A percentile compares a stretch with the other conserved stretches of the same genome.
These are phyloP conservation scores for Alectoris magna DNA, from an alignment of 2,797 vertebrate species.

Conservation along the genomic window DNA sequence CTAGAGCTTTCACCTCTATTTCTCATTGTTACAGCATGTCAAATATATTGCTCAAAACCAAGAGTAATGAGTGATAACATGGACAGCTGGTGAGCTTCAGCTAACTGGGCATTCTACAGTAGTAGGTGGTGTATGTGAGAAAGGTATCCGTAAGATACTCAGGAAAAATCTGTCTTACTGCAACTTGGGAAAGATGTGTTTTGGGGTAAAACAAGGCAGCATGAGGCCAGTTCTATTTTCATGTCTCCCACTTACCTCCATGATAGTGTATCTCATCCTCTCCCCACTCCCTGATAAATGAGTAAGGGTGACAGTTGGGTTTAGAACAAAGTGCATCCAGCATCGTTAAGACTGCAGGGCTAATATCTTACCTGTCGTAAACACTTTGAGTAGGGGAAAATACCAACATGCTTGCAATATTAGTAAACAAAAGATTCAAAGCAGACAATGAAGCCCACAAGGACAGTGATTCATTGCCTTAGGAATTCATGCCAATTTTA, in stretches of 20 bases:
- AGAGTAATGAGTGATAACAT: neutral
- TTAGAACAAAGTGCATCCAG: neutral
- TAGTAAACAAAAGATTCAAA: conserved; percentile 62
- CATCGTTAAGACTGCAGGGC: neutral
- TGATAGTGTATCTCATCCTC: neutral
- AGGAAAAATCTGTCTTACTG: neutral
- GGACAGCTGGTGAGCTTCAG: neutral
- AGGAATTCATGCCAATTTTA: conserved; percentile 17
- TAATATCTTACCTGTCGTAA: conserved; percentile 15
- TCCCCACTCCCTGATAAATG: neutral
- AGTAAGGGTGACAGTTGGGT: neutral
- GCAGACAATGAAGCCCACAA: conserved; percentile 42
- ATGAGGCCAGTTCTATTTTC: neutral
- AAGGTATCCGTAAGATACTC: neutral
- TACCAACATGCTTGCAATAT: conserved; percentile 11
- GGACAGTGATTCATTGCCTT: conserved; percentile 33
- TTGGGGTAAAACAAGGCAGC: neutral
- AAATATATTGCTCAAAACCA: neutral
- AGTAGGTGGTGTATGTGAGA: neutral
- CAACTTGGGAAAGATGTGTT: neutral
- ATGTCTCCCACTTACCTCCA: neutral
- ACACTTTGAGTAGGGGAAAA: conserved; percentile 48
- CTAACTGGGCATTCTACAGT: neutral
- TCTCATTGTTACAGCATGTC: neutral
- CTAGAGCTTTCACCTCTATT: neutral